Base-by-base conservation (phyloP, 2,113 vertebrate genomes). In the Phyllopteryx taeniolatus region DNA sequence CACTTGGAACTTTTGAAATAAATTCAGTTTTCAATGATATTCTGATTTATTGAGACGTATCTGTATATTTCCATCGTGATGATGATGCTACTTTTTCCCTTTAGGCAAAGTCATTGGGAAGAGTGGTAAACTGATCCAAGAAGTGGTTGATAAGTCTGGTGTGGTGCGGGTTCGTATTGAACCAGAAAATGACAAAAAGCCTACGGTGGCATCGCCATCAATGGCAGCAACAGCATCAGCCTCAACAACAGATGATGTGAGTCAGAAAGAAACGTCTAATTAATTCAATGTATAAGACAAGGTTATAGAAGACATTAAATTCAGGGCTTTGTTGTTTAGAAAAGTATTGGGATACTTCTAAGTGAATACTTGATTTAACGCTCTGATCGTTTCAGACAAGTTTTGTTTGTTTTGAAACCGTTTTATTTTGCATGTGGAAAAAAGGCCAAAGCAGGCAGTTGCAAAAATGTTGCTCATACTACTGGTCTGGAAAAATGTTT, bases 91-190 rank as follows among this genome's bases (percentile, higher is more conserved):
- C 33, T 54, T 60, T 62, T n/a, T 19, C 0, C 33, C 19, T 8
- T 71, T 75, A 20, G 98, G 98, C 76, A 99, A 99, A 90, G 98
- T 99, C 80, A 99, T 99, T 80, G 98, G 98, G 82, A 99, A 99
- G 93, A 99, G 96, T 76, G 98, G 98, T 74, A 99, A 99, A 87
- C 93, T 99, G 85, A 99, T 99, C 92, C 97, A 99, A 83, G 98
- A 99, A 75, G 98, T 99, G 84, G 97, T 99, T 72, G 96, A 99
- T 88, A 99, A 99, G 86, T 99, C 98, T 6, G 98, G 97, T 39
- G 97, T 99, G 82, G 96, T 99, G 73, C 93, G 97, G 87, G 98
- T 99, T 81, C 94, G 97, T 82, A 98, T 99, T 83, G 96, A 99
- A 87, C 96, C 97, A 2, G 98, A 99, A 92, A 98, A 95, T 63